These are phyloP conservation scores for Musca domestica DNA, from an alignment of 1,140 invertebrate genomes.

Conservation along the genomic window DNA sequence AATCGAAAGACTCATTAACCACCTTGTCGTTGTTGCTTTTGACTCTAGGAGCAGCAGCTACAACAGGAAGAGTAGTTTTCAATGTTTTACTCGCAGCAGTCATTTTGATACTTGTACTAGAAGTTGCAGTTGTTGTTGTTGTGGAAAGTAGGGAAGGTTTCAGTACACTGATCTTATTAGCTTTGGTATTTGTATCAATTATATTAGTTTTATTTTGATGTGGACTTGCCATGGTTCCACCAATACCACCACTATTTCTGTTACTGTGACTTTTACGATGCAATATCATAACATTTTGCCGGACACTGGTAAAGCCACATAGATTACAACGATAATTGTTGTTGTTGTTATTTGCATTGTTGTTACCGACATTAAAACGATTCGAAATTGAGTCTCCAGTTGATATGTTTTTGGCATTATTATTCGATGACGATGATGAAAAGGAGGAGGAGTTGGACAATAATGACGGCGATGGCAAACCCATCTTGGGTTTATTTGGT, in stretches of 20 bases:
- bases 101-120: no score
- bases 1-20: neutral
- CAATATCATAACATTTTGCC: slow-evolving; percentile 68
- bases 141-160: neutral
- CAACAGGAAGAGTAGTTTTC: neutral
- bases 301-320: slow-evolving; percentile 64
- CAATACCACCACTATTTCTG: slow-evolving; percentile 26
- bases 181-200: slow-evolving; percentile 19
- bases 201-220: slow-evolving; percentile 1
- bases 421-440: no score
- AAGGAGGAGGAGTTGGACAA: no score
- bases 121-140: neutral
- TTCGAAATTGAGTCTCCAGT: no score
- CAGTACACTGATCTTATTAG: neutral
- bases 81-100: neutral
- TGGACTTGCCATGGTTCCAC: neutral
- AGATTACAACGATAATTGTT: slow-evolving; percentile 59
- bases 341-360: neutral
- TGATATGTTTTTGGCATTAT: no score
- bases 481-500: slow-evolving; percentile 6
- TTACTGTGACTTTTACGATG: slow-evolving; percentile 63
- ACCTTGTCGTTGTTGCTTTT: neutral
- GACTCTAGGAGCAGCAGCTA: neutral
- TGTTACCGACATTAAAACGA: no score
- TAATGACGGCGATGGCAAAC: no score